Evolutionary conservation across 2,888 invertebrate species (phyloP).

Genomic region (Ennomos erosarius): DNA sequence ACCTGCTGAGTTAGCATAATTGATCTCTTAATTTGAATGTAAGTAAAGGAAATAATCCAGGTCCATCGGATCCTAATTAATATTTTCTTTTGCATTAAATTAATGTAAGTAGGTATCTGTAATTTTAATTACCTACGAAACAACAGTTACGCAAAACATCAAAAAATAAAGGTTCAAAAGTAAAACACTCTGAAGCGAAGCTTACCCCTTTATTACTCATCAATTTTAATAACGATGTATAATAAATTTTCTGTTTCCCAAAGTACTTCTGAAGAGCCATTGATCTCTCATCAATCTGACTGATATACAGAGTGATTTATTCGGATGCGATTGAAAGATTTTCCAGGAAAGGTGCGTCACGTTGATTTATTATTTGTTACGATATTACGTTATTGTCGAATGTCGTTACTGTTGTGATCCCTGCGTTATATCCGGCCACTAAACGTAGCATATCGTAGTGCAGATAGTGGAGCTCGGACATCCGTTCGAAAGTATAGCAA

Average conservation of each 20-base stretch:
- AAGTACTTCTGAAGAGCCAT: conserved; percentile 21
- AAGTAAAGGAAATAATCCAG: too few relatives aligned
- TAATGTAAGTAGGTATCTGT: neutral
- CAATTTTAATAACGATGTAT: conserved; percentile 15
- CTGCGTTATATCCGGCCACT: conserved; percentile 17
- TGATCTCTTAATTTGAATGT: too few relatives aligned
- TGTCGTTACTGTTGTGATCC: conserved; percentile 9
- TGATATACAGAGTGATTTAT: conserved; percentile 34
- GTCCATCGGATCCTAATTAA: too few relatives aligned
- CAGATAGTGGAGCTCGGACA: neutral
- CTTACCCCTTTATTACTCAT: conserved; percentile 1
- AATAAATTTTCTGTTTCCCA: conserved; percentile 20
- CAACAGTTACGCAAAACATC: neutral
- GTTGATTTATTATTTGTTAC: conserved; percentile 29
- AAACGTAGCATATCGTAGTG: too few relatives aligned
- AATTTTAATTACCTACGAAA: neutral
- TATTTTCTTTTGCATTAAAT: neutral
- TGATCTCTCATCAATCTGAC: conserved; percentile 29
- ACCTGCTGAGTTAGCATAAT: too few relatives aligned
- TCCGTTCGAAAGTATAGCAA: neutral
- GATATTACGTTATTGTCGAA: conserved; percentile 26
- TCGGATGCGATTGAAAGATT: conserved; percentile 24
- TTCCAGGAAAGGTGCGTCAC: conserved; percentile 22
- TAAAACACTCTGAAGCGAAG: neutral
- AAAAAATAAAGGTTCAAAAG: conserved; percentile 3